phyloP scores from a whole-genome alignment of 2,113 vertebrate species.

The Tetraodon nigroviridis region DNA sequence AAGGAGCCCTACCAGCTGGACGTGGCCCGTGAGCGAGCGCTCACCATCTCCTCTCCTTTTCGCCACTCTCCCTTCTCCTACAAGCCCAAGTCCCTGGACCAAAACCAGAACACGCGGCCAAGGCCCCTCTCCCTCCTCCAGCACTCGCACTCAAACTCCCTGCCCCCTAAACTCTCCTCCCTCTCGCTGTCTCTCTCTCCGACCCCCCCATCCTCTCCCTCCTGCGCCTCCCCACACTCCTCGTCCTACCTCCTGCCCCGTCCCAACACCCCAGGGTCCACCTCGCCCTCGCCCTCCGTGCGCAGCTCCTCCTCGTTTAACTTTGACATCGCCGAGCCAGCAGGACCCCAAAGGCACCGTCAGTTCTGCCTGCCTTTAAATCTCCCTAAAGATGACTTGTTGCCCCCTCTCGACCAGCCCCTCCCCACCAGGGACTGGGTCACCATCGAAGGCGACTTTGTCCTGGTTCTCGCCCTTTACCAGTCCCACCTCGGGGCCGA shows the following conservation, averaged over 20 bases:
- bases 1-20: slow-evolving; percentile 61
- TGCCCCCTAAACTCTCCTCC: slow-evolving; percentile 74
- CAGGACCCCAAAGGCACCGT: slow-evolving; percentile 59
- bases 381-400: slow-evolving; percentile 75
- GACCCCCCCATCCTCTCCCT: slow-evolving; percentile 71
- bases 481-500: slow-evolving; percentile 85
- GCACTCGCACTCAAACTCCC: slow-evolving; percentile 74
- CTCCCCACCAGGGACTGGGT: slow-evolving; percentile 83
- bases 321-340: slow-evolving; percentile 72
- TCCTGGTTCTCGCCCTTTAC: slow-evolving; percentile 83
- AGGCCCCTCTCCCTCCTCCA: slow-evolving; percentile 73
- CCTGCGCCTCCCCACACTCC: slow-evolving; percentile 66
- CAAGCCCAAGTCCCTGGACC: slow-evolving; percentile 71
- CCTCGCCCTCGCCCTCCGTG: slow-evolving; percentile 63
- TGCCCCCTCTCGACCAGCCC: slow-evolving; percentile 80
- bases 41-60: slow-evolving; percentile 78
- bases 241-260: slow-evolving; percentile 69
- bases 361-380: slow-evolving; percentile 59
- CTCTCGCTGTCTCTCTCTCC: slow-evolving; percentile 73
- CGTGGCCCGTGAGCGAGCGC: slow-evolving; percentile 65
- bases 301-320: slow-evolving; percentile 70
- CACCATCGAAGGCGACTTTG: slow-evolving; percentile 84
- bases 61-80: slow-evolving; percentile 72
- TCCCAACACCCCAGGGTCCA: slow-evolving; percentile 69
- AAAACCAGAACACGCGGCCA: slow-evolving; percentile 75